phyloP scores from a whole-genome alignment of 1,140 invertebrate genomes.

The Apis dorsata region DNA sequence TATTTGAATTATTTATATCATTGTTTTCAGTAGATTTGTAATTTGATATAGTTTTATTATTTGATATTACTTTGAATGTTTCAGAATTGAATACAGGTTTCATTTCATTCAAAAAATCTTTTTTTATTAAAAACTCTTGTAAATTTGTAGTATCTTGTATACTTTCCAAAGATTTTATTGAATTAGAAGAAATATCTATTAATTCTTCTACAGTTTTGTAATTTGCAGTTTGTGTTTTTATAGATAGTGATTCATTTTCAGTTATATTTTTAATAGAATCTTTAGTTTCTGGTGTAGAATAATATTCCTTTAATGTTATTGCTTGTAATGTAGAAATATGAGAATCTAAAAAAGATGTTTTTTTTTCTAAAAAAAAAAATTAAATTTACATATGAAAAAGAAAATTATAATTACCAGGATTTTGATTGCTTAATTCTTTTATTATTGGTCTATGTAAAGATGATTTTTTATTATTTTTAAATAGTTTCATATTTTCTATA shows the following conservation, averaged over 20 bases:
- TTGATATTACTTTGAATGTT: not conserved
- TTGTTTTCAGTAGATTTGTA: slow-evolving; percentile 5
- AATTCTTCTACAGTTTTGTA: not conserved
- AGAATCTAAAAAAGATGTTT: slow-evolving; percentile 14
- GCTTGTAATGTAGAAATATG: not conserved
- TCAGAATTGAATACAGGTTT: not conserved
- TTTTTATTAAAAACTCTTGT: not conserved
- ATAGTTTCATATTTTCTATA: slow-evolving; percentile 48
- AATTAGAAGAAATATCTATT: slow-evolving; percentile 4
- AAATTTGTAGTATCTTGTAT: not conserved
- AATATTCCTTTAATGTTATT: slow-evolving; percentile 32
- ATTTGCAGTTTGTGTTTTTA: not conserved
- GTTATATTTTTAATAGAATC: not conserved
- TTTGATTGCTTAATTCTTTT: slow-evolving; percentile 78
- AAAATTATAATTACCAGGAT: slow-evolving; percentile 59
- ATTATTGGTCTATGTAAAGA: slow-evolving; percentile 76
- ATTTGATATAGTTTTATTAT: not conserved
- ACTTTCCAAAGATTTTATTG: not conserved
- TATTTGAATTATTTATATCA: slow-evolving; percentile 3
- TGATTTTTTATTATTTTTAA: slow-evolving; percentile 68
- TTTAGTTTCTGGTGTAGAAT: slow-evolving; percentile 31
- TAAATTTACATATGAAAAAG: not conserved
- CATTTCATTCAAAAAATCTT: slow-evolving; percentile 7
- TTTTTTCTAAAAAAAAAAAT: not conserved
- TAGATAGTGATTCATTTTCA: not conserved